Base-by-base conservation (phyloP, 2,113 vertebrate genomes). In the Mormoops blainvillei region DNA sequence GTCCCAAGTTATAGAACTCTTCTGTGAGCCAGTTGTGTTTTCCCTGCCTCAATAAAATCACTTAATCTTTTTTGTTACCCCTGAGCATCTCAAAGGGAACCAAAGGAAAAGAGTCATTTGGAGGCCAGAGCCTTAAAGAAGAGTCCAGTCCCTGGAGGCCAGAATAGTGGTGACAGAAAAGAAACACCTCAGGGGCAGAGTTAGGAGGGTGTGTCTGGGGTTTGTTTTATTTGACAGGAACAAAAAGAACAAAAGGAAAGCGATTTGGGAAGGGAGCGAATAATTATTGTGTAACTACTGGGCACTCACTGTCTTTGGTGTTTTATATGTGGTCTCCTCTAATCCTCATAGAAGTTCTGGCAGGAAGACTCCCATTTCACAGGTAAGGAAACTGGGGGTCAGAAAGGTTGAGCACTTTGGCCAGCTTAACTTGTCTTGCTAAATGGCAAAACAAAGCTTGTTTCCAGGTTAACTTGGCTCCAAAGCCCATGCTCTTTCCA, bases 361-460 rank as follows among this genome's bases (percentile, higher is more conserved):
- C 50, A 88, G 67, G 41, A 95, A 65, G 14, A 81, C 4, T 61
- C 76, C 71, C 80, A 43, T 71, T 87, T 89, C 67, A 94, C 12
- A 87, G 84, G 43, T 50, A 68, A 94, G 80, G 18, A 76, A 95
- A 84, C 13, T 0, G 0, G 92, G 61, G 14, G 26, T 84, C n/a
- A 70, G 74, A 89, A 88, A 65, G 13, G 31, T 38, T 65, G 68
- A 36, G 54, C 45, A 20, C n/a, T 7, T 81, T 24, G 31, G 41
- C 71, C 41, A 36, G n/a, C 73, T 41, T 45, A 78, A 65, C 5
- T 41, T 5, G 33, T 45, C 63, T 28, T 10, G 36, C 52, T 36
- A 93, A 92, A n/a, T 5, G 38, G 65, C 36, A 68, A 84, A 95
- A 68, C 14, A 15, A 3, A 31, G 10, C 43, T 91, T 3, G 10